Evolutionary conservation across 2,113 vertebrate species (phyloP).

Genomic region (Patagioenas fasciata): DNA sequence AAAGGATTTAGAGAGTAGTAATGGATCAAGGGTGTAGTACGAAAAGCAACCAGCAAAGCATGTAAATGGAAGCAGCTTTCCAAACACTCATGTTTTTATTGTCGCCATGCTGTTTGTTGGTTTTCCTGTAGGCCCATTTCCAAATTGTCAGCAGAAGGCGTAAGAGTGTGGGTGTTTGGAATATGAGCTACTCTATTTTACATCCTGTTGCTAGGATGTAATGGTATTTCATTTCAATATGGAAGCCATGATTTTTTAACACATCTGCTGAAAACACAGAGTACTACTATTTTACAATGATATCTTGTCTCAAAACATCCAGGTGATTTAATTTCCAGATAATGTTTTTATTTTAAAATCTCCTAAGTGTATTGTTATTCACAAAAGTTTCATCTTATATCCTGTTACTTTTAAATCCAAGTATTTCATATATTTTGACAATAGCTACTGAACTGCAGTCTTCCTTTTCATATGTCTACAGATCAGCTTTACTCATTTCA

Average conservation of each 20-base stretch:
- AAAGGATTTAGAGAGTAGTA: not conserved
- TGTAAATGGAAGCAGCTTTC: not conserved
- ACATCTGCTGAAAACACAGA: not conserved
- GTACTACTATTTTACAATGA: not conserved
- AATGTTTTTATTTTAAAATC: not conserved
- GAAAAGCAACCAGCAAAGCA: not conserved
- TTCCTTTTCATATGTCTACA: fast-evolving
- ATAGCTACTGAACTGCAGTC: not conserved
- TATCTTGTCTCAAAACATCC: not conserved
- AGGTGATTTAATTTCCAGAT: not conserved
- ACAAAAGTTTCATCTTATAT: not conserved
- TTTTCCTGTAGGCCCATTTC: not conserved
- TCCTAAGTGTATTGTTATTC: not conserved
- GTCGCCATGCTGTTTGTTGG: not conserved
- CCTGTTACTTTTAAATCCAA: not conserved
- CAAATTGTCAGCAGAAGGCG: not conserved
- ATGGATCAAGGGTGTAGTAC: not conserved
- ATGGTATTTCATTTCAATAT: not conserved
- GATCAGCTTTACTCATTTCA: not conserved
- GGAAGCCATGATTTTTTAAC: not conserved
- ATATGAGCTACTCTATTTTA: not conserved
- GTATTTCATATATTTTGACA: not conserved
- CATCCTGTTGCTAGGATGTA: not conserved
- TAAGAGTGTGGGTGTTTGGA: not conserved
- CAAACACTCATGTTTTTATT: not conserved